A percentile compares a stretch with the other conserved stretches of the same genome.
Conservation (phyloP, 1,140 invertebrate genomes). For the Drosophila subobscura region DNA sequence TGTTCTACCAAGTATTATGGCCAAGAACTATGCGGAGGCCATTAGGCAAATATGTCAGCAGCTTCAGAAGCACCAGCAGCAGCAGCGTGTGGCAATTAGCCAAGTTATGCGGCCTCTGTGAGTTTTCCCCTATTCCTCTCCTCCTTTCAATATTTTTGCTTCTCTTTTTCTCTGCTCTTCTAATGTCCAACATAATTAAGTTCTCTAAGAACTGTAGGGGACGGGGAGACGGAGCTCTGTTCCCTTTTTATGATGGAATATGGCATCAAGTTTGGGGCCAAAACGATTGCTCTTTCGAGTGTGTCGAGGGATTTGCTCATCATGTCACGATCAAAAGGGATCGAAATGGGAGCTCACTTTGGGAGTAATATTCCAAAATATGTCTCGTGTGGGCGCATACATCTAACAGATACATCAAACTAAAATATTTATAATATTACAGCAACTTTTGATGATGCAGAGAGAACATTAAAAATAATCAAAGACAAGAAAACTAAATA, state of each 20-base stretch:
- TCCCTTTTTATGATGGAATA: slow-evolving; percentile 41
- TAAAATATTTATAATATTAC: slow-evolving; percentile 36
- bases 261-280: slow-evolving; percentile 3
- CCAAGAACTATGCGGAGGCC: slow-evolving; percentile 69
- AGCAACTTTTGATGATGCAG: too few relatives aligned
- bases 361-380: slow-evolving; percentile 4
- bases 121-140: slow-evolving; percentile 10
- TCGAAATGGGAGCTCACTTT: slow-evolving; percentile 14
- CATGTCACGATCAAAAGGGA: slow-evolving; percentile 30
- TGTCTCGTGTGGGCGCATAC: slow-evolving; percentile 22
- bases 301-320: slow-evolving; percentile 27
- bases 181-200: slow-evolving; percentile 57
- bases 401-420: slow-evolving; percentile 25
- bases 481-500: too few relatives aligned
- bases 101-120: slow-evolving; percentile 69
- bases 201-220: slow-evolving; percentile 28
- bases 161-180: slow-evolving; percentile 19
- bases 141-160: slow-evolving; percentile 30
- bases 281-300: slow-evolving; percentile 9
- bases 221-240: slow-evolving; percentile 1
- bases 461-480: background rate
- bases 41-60: slow-evolving; percentile 80
- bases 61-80: slow-evolving; percentile 26
- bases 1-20: slow-evolving; percentile 29
- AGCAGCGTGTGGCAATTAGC: slow-evolving; percentile 76